Base-by-base conservation (phyloP, 2,888 invertebrate genomes). In the Drosophila setosimentum region DNA sequence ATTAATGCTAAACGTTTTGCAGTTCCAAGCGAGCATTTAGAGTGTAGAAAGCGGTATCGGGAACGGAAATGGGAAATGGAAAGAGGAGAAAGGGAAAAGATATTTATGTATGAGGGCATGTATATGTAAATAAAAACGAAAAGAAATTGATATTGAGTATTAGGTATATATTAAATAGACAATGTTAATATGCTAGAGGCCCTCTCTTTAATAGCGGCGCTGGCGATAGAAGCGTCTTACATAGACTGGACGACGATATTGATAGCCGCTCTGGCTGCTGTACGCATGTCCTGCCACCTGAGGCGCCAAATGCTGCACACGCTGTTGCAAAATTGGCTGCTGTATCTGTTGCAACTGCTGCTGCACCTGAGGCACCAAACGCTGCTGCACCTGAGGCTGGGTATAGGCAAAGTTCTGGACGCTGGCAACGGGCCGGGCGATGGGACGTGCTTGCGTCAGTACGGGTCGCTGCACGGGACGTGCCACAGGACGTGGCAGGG, bases 241-340 rank as follows among this genome's bases (percentile, higher is more conserved):
- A 71, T 86, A 90, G 61, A 91, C 89, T 65, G 93, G 92, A 35
- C 92, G 92, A 75, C 91, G 91, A 79, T 92, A 92, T 50, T 90
- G 88, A 62, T 92, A 92, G 61, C 92, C 92, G 35, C 72, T 76
- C 71, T 84, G 87, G 60, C 73, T 78, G 83, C 62, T 90, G 78
- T 76, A 90, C 11, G 78, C 45, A 55, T 92, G 92, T 50, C 92
- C 91, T 10, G 82, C 57, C 58, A 89, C 18, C 55, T 71, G 59
- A 0, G 87, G 87, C 0, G 87, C 45, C 78, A 80, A 40, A 16
- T 87, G 89, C 63, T 87, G 87, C n/a, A 60, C 75, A 13, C 90
- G 89, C 65, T 90, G 91, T 3, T 42, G 66, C 7, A 55, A 24
- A 16, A 45, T 45, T 45, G 45, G 58, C 30, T 67, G 81, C 18